Percentiles rank a stretch among this genome's conserved stretches.
phyloP scores from a whole-genome alignment of 2,888 invertebrate species.

The Trypoxylon attenuatum region DNA sequence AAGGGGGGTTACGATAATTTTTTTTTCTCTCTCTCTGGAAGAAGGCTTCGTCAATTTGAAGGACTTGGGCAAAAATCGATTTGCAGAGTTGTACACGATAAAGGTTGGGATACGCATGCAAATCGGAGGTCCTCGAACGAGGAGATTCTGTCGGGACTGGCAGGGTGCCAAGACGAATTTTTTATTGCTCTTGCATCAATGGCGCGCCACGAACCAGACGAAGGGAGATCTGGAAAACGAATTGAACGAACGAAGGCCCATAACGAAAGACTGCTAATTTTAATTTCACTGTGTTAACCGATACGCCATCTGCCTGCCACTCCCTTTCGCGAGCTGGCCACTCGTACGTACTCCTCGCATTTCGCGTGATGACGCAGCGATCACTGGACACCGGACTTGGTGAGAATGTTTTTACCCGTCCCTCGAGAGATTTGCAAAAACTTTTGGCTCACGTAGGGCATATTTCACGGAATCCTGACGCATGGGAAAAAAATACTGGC shows the following conservation, averaged over 20 bases:
- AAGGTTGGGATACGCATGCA: neutral
- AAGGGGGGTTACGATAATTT: too few relatives aligned
- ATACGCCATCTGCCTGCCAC: constrained; percentile 4
- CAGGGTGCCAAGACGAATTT: neutral
- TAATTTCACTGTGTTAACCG: neutral
- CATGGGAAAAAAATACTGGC: too few relatives aligned
- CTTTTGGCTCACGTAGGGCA: too few relatives aligned
- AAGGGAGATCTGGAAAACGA: neutral
- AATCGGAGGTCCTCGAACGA: neutral
- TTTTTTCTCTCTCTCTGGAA: too few relatives aligned
- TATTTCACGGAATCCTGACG: too few relatives aligned
- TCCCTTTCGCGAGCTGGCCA: constrained; percentile 2
- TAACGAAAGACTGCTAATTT: constrained; percentile 5
- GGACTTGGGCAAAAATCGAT: too few relatives aligned
- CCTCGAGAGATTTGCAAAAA: neutral
- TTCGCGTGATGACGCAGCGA: constrained; percentile 7
- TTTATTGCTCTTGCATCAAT: neutral
- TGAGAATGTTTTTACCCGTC: too few relatives aligned
- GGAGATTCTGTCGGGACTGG: neutral
- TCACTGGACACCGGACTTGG: neutral
- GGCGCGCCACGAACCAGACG: too few relatives aligned
- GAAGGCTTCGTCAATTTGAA: too few relatives aligned
- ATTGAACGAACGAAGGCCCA: neutral
- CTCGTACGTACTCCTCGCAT: too few relatives aligned
- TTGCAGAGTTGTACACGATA: too few relatives aligned